Base-by-base conservation (phyloP, 2,113 vertebrate genomes). In the Festucalex cinctus region DNA sequence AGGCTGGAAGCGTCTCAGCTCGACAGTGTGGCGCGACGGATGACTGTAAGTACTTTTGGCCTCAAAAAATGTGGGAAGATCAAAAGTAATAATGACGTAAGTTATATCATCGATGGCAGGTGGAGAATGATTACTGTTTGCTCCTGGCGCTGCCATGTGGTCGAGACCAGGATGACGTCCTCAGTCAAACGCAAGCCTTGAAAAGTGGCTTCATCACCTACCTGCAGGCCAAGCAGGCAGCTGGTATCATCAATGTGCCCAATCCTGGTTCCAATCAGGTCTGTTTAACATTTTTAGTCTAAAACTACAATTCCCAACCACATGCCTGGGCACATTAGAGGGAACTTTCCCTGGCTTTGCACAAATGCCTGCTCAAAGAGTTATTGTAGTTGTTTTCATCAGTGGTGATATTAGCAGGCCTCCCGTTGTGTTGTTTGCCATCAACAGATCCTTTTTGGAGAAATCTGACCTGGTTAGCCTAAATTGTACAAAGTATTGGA, bases 221-320 rank as follows among this genome's bases (percentile, higher is more conserved):
- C 86, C 91, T 99, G 84, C 97, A 99, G 90, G 94, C 95, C 51
- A 99, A 99, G 87, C 96, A 98, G 87, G 96, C 96, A 1, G 97
- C 97, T 54, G 97, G 97, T 16, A 99, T 99, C 89, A 99, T 98
- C 89, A 99, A 98, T 2, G 97, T 99, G 7, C 95, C 97, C 81
- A 98, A 98, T 74, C 97, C 97, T 1, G 97, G 97, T 88, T 98
- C 97, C 54, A 98, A 98, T 85, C 96, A 98, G 97, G 96, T 98
- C 75, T 69, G 80, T 77, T 3, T 22, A 22, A 16, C 5, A 0
- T 49, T 37, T 17, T 32, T 32, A 16, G 6, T 32, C 54, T 1
- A 28, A 17, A 17, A 12, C 2, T 32, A 16, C 6, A 7, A 57
- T 32, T 57, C 26, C 14, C 54, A 57, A 32, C 13, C 19, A n/a